Evolutionary conservation across 1,140 invertebrate genomes (phyloP).

Genomic region (Sesamia nonagrioides): DNA sequence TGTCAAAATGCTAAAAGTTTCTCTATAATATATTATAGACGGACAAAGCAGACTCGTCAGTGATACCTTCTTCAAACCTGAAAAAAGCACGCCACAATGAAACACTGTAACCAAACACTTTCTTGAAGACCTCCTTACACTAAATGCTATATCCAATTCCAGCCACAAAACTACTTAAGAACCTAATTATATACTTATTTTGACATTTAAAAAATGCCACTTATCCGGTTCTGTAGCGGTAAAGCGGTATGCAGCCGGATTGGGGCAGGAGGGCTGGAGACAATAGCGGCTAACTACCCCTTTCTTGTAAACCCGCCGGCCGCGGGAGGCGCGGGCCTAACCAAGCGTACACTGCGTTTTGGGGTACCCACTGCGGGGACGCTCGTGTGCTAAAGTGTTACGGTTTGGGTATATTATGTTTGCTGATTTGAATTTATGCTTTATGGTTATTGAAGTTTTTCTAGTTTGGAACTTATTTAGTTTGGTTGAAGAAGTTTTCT

Average conservation of each 20-base stretch:
- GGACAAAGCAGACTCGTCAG: not conserved
- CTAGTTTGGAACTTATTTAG: no score
- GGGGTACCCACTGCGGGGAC: slow-evolving; percentile 73
- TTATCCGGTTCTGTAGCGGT: slow-evolving; percentile 58
- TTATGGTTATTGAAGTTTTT: no score
- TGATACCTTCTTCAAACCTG: not conserved
- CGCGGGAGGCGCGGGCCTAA: slow-evolving; percentile 82
- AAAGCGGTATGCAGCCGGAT: slow-evolving; percentile 61
- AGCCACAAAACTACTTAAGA: slow-evolving; percentile 42
- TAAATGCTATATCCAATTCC: slow-evolving; percentile 38
- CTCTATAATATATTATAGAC: not conserved
- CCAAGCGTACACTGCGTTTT: slow-evolving; percentile 84
- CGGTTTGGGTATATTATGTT: not conserved
- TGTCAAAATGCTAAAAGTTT: not conserved
- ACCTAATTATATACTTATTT: slow-evolving; percentile 51
- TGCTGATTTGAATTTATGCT: not conserved
- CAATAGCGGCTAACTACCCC: slow-evolving; percentile 87
- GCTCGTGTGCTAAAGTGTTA: slow-evolving; percentile 62
- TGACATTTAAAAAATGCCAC: slow-evolving; percentile 54
- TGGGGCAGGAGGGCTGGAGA: slow-evolving; percentile 69
- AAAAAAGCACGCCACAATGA: not conserved
- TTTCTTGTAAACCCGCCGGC: slow-evolving; percentile 76
- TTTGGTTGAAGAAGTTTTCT: no score
- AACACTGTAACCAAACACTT: slow-evolving; percentile 17
- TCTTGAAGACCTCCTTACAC: not conserved